Base-by-base conservation (phyloP, 2,888 invertebrate species). In the Lasioglossum pauxillum region DNA sequence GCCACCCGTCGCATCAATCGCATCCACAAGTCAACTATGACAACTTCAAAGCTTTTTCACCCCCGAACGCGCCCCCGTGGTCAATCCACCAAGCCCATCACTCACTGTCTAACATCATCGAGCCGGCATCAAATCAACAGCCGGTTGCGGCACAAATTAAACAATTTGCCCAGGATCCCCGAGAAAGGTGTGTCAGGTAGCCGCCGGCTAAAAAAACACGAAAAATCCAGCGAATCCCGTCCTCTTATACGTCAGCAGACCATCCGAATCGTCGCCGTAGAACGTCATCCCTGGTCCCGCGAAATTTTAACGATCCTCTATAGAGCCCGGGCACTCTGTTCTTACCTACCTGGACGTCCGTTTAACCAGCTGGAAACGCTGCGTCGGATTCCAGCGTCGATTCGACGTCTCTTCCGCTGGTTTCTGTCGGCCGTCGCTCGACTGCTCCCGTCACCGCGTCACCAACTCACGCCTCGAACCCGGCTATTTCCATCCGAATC, bases 261-360 rank as follows among this genome's bases (percentile, higher is more conserved):
- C 53, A 23, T 53, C 23, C 46, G 57, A 16, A 35, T n/a, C 76
- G 31, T 53, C 60, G 12, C 31, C 41, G 8, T 38, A 10, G 19
- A 69, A 69, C 74, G 35, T 23, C 76, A 31, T 8, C 53, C 44
- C 49, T 44, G 41, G 35, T 35, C 71, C 75, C 41, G 89, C 93
- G 90, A 93, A 93, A 93, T 93, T 93, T 93, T 92, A 94, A 93
- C 91, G 93, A 94, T 93, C 93, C 88, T 81, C 91, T 86, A 88
- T 53, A 10, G 27, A 31, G 31, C 57, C 10, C 69, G 38, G 35
- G 3, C 38, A 23, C n/a, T n/a, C 53, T 23, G 77, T 91, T 91
- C 90, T 90, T 88, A 87, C 93, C 92, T 92, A 93, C 94, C 93
- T 93, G 93, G 88, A 85, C 53, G 53, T 89, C 89, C 90, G 92